Evolutionary conservation across 1,140 invertebrate genomes (phyloP).

Genomic region (Marisa cornuarietis): DNA sequence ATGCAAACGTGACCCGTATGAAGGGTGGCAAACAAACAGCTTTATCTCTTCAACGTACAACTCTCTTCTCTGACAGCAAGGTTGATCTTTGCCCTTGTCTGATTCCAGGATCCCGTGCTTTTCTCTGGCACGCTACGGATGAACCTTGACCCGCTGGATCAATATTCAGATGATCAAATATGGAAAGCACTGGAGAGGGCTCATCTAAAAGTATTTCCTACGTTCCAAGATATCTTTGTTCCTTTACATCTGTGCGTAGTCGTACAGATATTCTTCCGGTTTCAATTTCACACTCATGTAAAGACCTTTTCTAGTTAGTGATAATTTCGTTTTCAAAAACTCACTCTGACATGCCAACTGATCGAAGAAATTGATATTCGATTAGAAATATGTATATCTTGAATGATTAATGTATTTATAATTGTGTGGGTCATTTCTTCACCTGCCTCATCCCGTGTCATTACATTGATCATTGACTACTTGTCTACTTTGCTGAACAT

Average conservation of each 20-base stretch:
- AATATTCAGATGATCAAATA: constrained; percentile 74
- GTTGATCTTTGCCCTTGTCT: no score
- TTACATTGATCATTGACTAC: no score
- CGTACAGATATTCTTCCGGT: not conserved
- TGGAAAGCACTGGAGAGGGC: constrained; percentile 82
- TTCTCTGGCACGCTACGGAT: constrained; percentile 83
- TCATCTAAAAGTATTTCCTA: constrained; percentile 41
- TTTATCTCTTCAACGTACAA: no score
- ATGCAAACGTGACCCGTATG: no score
- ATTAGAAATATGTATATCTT: not conserved
- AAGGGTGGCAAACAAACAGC: no score
- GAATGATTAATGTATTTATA: no score
- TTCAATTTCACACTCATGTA: not conserved
- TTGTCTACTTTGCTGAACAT: no score
- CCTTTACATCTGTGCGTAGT: not conserved
- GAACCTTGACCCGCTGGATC: constrained; percentile 86
- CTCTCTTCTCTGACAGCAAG: no score
- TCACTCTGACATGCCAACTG: not conserved
- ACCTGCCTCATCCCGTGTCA: no score
- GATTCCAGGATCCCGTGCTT: constrained; percentile 73
- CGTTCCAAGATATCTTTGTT: not conserved
- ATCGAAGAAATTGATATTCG: not conserved
- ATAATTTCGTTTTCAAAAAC: not conserved
- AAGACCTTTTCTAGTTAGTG: not conserved
- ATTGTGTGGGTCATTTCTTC: no score